Conservation (phyloP, 2,113 vertebrate species). For the Aix galericulata region DNA sequence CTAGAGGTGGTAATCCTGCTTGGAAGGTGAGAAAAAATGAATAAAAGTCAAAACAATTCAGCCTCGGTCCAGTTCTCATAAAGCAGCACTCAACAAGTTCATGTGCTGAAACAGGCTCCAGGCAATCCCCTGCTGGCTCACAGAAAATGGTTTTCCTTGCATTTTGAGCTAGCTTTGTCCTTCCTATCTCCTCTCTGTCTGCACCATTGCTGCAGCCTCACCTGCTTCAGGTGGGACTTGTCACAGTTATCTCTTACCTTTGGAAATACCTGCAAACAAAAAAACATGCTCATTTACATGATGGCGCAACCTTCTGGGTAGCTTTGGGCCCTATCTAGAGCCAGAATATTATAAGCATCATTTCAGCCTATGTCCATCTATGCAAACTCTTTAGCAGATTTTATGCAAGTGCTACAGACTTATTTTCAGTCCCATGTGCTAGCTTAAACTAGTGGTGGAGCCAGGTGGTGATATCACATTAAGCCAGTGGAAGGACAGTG, state of each 20-base stretch:
- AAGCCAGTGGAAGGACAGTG: background rate
- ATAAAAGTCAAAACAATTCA: background rate
- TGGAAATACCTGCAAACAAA: background rate
- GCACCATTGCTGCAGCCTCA: background rate
- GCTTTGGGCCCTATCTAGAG: background rate
- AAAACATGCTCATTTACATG: background rate
- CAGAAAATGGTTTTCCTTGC: background rate
- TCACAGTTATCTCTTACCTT: background rate
- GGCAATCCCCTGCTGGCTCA: background rate
- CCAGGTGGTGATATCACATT: background rate
- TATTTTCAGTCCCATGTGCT: background rate
- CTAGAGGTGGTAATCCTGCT: background rate
- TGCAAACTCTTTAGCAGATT: background rate
- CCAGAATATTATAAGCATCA: background rate
- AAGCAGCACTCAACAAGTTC: background rate
- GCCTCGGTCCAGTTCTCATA: background rate
- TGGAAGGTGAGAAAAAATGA: background rate
- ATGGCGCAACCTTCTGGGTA: no score
- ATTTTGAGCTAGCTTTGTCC: background rate
- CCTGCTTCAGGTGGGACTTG: background rate
- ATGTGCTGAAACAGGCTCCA: background rate
- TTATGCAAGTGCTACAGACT: background rate
- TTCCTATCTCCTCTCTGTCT: background rate
- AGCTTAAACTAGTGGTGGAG: background rate
- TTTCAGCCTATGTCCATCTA: background rate